phyloP scores from a whole-genome alignment of 2,113 vertebrate genomes.

The Cynopterus brachyotis region DNA sequence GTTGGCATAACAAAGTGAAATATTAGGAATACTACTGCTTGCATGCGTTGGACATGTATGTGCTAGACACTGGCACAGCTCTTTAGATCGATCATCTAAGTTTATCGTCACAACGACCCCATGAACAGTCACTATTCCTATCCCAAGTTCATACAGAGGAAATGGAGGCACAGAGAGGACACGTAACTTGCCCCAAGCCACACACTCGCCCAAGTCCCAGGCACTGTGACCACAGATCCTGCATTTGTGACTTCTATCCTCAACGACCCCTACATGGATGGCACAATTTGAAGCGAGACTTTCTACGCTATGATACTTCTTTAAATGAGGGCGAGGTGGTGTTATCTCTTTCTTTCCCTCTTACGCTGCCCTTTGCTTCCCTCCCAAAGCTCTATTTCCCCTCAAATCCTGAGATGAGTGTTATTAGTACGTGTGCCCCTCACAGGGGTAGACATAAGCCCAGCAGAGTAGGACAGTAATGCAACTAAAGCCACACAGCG shows the following conservation, averaged over 20 bases:
- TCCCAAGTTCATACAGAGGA: neutral
- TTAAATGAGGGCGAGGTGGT: neutral
- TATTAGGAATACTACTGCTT: neutral
- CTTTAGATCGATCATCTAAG: neutral
- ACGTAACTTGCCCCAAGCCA: neutral
- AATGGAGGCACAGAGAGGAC: neutral
- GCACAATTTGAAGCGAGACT: fast-evolving
- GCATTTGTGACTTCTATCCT: no score
- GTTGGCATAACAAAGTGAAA: neutral
- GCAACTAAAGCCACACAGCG: neutral
- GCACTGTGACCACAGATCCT: neutral
- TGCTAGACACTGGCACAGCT: neutral
- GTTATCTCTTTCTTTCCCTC: neutral
- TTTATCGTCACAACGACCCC: neutral
- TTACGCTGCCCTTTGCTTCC: no score
- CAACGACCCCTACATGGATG: fast-evolving
- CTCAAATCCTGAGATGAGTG: neutral
- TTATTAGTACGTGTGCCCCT: neutral
- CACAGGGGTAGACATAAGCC: neutral
- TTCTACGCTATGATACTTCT: neutral
- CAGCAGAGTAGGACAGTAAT: neutral
- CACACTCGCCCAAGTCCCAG: neutral
- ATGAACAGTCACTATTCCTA: neutral
- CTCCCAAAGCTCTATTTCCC: neutral
- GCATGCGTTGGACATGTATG: neutral